These are phyloP conservation scores for Vollenhovia emeryi DNA, from an alignment of 1,140 invertebrate genomes.

Conservation along the genomic window DNA sequence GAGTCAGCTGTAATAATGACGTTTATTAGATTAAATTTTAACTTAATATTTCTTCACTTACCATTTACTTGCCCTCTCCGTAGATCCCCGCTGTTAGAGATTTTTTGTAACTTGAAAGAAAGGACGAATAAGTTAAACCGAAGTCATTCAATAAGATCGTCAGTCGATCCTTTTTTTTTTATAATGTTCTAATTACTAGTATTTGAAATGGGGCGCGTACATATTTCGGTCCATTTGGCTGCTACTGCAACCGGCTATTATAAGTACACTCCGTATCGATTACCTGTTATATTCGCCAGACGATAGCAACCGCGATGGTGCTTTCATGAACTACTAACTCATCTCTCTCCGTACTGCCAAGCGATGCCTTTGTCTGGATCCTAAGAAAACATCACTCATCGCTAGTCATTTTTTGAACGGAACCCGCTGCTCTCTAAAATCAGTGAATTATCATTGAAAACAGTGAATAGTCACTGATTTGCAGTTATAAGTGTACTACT, in stretches of 20 bases:
- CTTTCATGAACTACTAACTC: conserved; percentile 21
- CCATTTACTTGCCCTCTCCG: not conserved
- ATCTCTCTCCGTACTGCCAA: not conserved
- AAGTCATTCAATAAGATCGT: not conserved
- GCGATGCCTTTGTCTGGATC: not conserved
- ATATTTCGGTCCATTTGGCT: conserved; percentile 67
- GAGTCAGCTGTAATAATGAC: not conserved
- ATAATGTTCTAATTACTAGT: not conserved
- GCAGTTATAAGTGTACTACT: no score
- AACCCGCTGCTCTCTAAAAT: no score
- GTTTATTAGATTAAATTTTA: not conserved
- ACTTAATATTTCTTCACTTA: not conserved
- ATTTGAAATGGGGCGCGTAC: not conserved
- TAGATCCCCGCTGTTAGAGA: not conserved
- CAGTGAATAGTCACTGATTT: no score
- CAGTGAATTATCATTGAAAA: no score
- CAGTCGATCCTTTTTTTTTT: not conserved
- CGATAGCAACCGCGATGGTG: conserved; percentile 57
- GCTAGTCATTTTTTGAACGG: not conserved
- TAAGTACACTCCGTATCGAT: conserved; percentile 76
- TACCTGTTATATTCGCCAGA: conserved; percentile 68
- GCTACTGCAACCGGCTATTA: conserved; percentile 60
- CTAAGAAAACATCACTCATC: not conserved
- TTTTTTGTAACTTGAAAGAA: not conserved
- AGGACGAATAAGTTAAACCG: not conserved